phyloP scores from a whole-genome alignment of 1,140 invertebrate species.

The Cyclargus thomasi region DNA sequence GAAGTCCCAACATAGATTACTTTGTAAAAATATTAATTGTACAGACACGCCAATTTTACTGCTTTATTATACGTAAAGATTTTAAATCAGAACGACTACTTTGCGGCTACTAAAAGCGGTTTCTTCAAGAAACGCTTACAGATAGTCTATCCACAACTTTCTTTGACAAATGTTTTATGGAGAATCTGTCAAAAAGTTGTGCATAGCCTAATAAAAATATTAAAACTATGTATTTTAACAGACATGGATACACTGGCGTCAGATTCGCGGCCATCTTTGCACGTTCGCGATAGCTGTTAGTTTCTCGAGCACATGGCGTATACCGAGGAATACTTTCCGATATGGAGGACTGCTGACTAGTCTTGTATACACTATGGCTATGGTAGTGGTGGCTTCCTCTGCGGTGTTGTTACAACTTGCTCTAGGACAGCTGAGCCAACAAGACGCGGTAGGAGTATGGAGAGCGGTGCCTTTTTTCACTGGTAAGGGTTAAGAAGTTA shows the following conservation, averaged over 20 bases:
- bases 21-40: too few species aligned
- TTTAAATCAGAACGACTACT: too few species aligned
- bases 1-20: too few species aligned
- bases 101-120: too few species aligned
- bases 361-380: conserved; percentile 79
- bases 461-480: conserved; percentile 86
- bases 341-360: conserved; percentile 80
- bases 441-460: conserved; percentile 86
- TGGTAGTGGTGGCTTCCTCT: conserved; percentile 81
- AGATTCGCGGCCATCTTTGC: conserved; percentile 52
- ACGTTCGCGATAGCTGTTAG: conserved; percentile 73
- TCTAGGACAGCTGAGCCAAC: conserved; percentile 85
- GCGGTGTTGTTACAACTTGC: conserved; percentile 85
- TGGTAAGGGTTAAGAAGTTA: conserved; percentile 63
- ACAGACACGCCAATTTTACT: too few species aligned
- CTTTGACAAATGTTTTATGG: too few species aligned
- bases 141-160: too few species aligned
- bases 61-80: too few species aligned
- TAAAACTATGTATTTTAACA: too few species aligned
- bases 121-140: too few species aligned
- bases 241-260: conserved; percentile 27
- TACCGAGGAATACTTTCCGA: conserved; percentile 71
- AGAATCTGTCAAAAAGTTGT: too few species aligned
- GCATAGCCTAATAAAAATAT: too few species aligned
- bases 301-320: conserved; percentile 73